Evolutionary conservation across 2,113 vertebrate genomes (phyloP).

Genomic region (Spermophilus dauricus): DNA sequence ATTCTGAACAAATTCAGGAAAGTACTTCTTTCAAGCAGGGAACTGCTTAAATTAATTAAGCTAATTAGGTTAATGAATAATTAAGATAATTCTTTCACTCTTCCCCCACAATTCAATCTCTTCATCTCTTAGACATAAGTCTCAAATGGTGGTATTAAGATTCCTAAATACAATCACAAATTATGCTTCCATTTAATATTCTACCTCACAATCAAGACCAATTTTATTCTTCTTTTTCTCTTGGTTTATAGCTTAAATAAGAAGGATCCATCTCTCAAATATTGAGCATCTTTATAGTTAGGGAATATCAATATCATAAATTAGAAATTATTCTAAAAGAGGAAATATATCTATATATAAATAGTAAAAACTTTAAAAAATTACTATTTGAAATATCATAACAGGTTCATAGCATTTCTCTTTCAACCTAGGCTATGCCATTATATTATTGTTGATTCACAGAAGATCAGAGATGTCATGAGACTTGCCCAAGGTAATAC

Average conservation of each 20-base stretch:
- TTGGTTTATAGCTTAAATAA: conserved; percentile 51
- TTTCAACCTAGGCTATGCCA: background rate
- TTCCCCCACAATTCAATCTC: conserved; percentile 66
- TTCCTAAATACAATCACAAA: conserved; percentile 65
- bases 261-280: conserved; percentile 20
- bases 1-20: conserved; percentile 83
- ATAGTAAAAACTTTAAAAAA: conserved; percentile 52
- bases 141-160: conserved; percentile 54
- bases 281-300: conserved; percentile 30
- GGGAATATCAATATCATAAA: conserved; percentile 58
- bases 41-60: conserved; percentile 85
- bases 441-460: background rate
- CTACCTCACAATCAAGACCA: background rate
- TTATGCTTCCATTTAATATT: conserved; percentile 62
- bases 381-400: background rate
- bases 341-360: conserved; percentile 26
- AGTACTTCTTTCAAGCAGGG: conserved; percentile 80
- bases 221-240: background rate
- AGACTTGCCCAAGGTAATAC: background rate
- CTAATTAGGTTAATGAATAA: conserved; percentile 85
- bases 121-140: conserved; percentile 57
- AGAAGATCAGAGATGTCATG: conserved; percentile 6
- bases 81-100: conserved; percentile 80
- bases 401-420: background rate
- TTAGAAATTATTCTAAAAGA: conserved; percentile 36